A percentile compares a stretch with the other conserved stretches of the same genome.
phyloP scores from a whole-genome alignment of 2,113 vertebrate genomes.

The Corythoichthys intestinalis region DNA sequence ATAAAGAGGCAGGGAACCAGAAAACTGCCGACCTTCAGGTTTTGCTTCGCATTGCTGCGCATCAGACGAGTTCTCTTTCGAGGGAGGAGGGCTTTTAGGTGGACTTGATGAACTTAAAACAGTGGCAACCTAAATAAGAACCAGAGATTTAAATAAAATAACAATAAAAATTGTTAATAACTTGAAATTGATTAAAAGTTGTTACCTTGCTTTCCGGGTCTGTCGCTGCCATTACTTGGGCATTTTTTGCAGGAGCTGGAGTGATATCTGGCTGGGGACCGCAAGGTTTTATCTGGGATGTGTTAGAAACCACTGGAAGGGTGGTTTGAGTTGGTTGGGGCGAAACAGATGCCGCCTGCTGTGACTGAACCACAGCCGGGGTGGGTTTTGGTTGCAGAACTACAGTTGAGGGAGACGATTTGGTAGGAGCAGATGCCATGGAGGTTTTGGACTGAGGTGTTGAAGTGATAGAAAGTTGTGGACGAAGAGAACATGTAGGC shows the following conservation, averaged over 20 bases:
- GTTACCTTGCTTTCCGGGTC: constrained; percentile 55
- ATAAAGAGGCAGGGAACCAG: background rate
- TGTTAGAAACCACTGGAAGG: constrained; percentile 4
- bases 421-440: constrained; percentile 19
- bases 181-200: background rate
- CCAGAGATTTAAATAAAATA: background rate
- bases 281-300: constrained; percentile 18
- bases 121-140: constrained; percentile 25
- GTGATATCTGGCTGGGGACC: constrained; percentile 3
- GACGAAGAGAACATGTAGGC: constrained; percentile 1
- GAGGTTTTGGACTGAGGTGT: constrained; percentile 16
- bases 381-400: constrained; percentile 11
- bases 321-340: constrained; percentile 22
- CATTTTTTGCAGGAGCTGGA: constrained; percentile 19
- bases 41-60: constrained; percentile 40
- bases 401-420: constrained; percentile 6
- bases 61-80: constrained; percentile 26
- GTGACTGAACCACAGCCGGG: constrained; percentile 19
- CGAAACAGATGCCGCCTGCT: constrained; percentile 14
- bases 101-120: constrained; percentile 16
- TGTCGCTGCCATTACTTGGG: constrained; percentile 2
- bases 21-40: constrained; percentile 39
- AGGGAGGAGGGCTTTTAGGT: constrained; percentile 9
- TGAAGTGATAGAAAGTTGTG: constrained; percentile 8
- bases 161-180: background rate